Base-by-base conservation (phyloP, 1,140 invertebrate genomes). In the silkworm (Bombyx mori) region DNA sequence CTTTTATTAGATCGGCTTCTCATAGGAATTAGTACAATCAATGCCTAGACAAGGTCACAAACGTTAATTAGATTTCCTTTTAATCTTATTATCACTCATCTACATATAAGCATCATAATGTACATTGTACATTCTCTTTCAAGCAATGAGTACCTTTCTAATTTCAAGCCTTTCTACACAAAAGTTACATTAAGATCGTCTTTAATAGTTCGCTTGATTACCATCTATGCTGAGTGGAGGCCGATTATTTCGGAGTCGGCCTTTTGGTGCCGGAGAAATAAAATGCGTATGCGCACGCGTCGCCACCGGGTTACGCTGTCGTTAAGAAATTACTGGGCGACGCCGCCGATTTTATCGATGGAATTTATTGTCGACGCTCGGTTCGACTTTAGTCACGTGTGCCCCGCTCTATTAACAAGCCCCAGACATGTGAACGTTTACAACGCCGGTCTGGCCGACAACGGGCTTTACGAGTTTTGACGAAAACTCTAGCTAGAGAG, bases 331-430 rank as follows among this genome's bases (percentile, higher is more conserved):
- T 84, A 86, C 78, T 73, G 75, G 61, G 69, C 76, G 71, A 75
- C 77, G 77, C 78, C 75, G 74, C 79, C 77, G 83, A 86, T 86
- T 85, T 86, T 85, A 86, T 86, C 83, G 81, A 82, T 79, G 76
- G 79, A 83, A 84, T 86, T 86, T 86, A 86, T 85, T 75, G 83
- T 75, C 74, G 70, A 77, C 63, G 61, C 59, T 65, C 57, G 54
- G 49, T 54, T 55, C 55, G 72, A 81, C 74, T 77, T 71, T 63
- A 60, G 56, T 50, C 64, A 69, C 68, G 68, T 73, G 75, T 69
- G 68, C 73, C 61, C 61, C 65, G 62, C 57, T 62, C 71, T 75
- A 48, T 51, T 35, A 51, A 35, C 26, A 35, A 35, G 26, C 26
- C 26, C 26, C 26, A 35, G 26, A 35, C 26, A 35, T 35, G 26